Percentiles rank a stretch among this genome's conserved stretches.
Conservation (phyloP, 2,113 vertebrate genomes). For the Pseudorectes ferrugineus region DNA sequence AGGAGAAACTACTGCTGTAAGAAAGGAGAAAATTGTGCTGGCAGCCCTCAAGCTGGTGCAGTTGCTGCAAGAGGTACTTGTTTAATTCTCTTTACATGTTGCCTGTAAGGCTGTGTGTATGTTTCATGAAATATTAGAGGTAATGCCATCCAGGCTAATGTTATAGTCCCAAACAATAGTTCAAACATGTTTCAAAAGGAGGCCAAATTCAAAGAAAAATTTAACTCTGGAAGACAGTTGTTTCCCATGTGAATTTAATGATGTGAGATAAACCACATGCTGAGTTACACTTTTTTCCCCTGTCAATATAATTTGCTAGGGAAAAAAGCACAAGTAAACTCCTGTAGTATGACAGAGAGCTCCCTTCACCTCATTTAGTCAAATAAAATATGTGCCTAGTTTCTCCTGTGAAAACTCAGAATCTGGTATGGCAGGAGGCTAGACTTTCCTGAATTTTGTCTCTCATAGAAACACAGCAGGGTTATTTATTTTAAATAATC, state of each 20-base stretch:
- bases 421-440: neutral
- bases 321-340: neutral
- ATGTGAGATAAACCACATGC: neutral
- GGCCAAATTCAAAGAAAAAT: neutral
- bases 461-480: neutral
- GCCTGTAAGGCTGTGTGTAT: rapidly evolving
- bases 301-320: rapidly evolving
- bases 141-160: neutral
- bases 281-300: neutral
- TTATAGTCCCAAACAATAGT: neutral
- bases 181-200: neutral
- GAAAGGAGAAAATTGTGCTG: rapidly evolving
- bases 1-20: neutral
- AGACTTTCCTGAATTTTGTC: neutral
- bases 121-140: neutral
- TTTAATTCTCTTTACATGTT: neutral
- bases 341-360: neutral
- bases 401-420: neutral
- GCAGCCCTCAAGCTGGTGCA: neutral
- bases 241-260: neutral
- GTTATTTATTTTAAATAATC: neutral
- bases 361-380: neutral
- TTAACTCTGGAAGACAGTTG: neutral
- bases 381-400: neutral
- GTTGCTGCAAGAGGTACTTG: neutral